Base-by-base conservation (phyloP, 2,113 vertebrate species). In the Panthera leo region DNA sequence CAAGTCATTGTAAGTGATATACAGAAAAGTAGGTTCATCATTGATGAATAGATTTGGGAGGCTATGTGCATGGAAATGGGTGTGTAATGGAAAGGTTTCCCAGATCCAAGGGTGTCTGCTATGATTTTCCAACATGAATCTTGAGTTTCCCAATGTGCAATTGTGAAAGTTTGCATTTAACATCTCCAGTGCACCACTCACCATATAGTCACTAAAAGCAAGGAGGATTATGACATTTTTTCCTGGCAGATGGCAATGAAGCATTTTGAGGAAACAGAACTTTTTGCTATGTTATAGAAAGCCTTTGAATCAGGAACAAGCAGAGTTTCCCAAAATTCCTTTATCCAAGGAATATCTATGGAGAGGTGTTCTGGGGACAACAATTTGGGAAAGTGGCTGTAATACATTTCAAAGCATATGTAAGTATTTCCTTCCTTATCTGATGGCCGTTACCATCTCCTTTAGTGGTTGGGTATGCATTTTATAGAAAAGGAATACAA, bases 221-320 rank as follows among this genome's bases (percentile, higher is more conserved):
- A 9, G 4, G 23, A 6, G 16, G 2, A 9, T 5, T 5, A 29
- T 4, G 16, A 18, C 2, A 16, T 27, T 65, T 11, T 11, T 73
- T 14, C 14, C 29, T 55, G 42, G 75, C 58, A 8, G 5, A 48
- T 8, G 6, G 5, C 8, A 21, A 27, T 48, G 14, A 55, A 68
- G 51, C 3, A 6, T 42, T n/a, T 48, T 68, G 73, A 83, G 67
- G 29, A 95, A 87, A n/a, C 1, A 86, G 4, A 3, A 18, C 2
- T n/a, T 71, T 84, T 53, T 76, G 12, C 7, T 63, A 82, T 89
- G 85, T 36, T 61, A 27, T 12, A 51, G 11, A n/a, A 21, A 19
- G 1, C 75, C 18, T 75, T 53, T 51, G n/a, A 70, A 21, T 68
- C 29, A 27, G 5, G 3, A 58, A 23, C n/a, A 63, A 83, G 16